A percentile compares a stretch with the other conserved stretches of the same genome.
Conservation (phyloP, 2,113 vertebrate genomes). For the Percina caprodes region DNA sequence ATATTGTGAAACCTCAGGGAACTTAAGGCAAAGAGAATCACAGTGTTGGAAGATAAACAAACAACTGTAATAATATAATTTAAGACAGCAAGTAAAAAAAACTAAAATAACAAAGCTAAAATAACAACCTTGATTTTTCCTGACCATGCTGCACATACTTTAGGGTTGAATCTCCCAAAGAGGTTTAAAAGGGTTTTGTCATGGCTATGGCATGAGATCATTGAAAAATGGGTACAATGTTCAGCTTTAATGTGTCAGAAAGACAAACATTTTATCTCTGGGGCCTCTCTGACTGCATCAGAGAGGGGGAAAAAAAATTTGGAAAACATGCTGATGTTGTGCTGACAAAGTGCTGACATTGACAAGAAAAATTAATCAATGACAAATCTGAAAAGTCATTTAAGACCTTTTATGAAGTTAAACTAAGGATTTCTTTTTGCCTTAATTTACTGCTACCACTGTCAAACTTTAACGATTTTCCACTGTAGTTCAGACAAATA, state of each 20-base stretch:
- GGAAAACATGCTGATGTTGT: background rate
- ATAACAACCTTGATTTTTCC: background rate
- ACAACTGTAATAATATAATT: slow-evolving; percentile 17
- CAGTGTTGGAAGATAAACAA: slow-evolving; percentile 14
- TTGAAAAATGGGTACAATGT: background rate
- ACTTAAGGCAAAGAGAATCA: slow-evolving; percentile 3
- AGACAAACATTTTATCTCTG: background rate
- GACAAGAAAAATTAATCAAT: background rate
- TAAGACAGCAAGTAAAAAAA: slow-evolving; percentile 1
- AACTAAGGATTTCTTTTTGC: background rate
- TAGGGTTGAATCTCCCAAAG: background rate
- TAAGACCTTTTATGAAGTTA: background rate
- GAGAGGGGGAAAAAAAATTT: background rate
- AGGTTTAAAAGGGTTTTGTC: background rate
- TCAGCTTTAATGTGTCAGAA: background rate
- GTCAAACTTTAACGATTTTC: background rate
- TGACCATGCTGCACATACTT: background rate
- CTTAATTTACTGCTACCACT: background rate
- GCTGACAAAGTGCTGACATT: background rate
- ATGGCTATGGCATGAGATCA: background rate
- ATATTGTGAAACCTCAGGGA: background rate
- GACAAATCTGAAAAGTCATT: background rate
- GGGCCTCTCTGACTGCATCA: background rate
- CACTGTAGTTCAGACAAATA: background rate
- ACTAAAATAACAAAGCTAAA: no score